Percentiles rank a stretch among this genome's conserved stretches.
phyloP scores from a whole-genome alignment of 1,140 invertebrate genomes.

The Lepidurus couesii region DNA sequence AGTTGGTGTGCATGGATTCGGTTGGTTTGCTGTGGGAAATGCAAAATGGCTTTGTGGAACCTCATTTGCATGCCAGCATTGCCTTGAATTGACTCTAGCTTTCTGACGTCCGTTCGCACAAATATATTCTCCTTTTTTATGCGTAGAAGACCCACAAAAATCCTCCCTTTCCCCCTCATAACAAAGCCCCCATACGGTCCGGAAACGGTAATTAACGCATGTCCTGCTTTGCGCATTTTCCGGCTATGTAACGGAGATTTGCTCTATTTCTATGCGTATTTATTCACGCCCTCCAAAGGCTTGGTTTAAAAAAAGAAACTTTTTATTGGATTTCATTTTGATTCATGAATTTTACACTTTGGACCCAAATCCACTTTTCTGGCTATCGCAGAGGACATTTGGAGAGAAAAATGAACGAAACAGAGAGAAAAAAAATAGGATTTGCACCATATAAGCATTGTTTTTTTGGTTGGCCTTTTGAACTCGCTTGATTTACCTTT shows the following conservation, averaged over 20 bases:
- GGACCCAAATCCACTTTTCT: too few species aligned
- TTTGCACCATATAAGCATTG: neutral
- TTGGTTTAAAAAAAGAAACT: neutral
- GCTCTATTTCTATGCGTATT: neutral
- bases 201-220: conserved; percentile 16
- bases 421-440: too few species aligned
- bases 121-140: neutral
- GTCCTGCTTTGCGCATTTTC: neutral
- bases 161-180: neutral
- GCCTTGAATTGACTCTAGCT: neutral
- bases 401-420: too few species aligned
- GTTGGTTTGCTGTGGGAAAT: neutral
- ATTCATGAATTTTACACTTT: too few species aligned
- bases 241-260: conserved; percentile 7
- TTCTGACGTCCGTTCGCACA: neutral
- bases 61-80: neutral
- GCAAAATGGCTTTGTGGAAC: neutral
- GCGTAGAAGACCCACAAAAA: neutral
- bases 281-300: neutral
- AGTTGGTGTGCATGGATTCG: neutral
- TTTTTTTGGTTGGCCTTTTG: neutral
- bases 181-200: neutral
- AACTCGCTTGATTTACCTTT: conserved; percentile 7
- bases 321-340: too few species aligned
- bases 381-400: too few species aligned